These are phyloP conservation scores for Aporrectodea caliginosa DNA, from an alignment of 1,140 invertebrate species.

Conservation along the genomic window DNA sequence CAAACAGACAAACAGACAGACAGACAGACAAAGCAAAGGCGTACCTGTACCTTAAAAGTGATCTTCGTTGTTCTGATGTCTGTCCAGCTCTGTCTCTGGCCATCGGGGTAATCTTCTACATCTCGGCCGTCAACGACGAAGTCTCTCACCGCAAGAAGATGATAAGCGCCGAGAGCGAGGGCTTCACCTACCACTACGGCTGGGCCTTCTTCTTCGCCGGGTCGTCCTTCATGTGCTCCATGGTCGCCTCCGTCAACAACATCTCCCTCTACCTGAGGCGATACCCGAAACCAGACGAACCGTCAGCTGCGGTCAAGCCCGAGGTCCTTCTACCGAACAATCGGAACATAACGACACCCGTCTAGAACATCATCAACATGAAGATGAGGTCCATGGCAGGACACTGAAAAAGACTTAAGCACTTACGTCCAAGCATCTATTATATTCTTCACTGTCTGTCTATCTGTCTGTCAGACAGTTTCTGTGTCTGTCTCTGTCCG, in stretches of 20 bases:
- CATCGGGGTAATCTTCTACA: slow-evolving; percentile 47
- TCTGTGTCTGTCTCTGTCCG: too few species aligned
- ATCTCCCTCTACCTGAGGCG: slow-evolving; percentile 42
- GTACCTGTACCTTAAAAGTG: too few species aligned
- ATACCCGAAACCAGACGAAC: slow-evolving; percentile 32
- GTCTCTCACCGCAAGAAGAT: slow-evolving; percentile 40
- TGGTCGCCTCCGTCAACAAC: slow-evolving; percentile 41
- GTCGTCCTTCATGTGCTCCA: slow-evolving; percentile 41
- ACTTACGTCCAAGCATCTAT: too few species aligned
- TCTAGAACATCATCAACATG: too few species aligned
- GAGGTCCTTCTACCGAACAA: neutral
- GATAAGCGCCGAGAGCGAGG: slow-evolving; percentile 31
- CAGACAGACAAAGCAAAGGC: too few species aligned
- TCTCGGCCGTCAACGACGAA: slow-evolving; percentile 49
- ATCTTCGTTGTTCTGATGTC: neutral
- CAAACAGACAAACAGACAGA: too few species aligned
- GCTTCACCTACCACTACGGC: slow-evolving; percentile 43
- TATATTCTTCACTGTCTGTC: too few species aligned
- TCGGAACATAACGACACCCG: neutral
- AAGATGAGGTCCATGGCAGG: too few species aligned
- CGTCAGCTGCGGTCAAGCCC: neutral
- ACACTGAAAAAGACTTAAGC: too few species aligned
- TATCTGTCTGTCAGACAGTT: too few species aligned
- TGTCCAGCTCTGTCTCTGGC: slow-evolving; percentile 44
- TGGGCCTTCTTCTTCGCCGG: slow-evolving; percentile 48